A percentile compares a stretch with the other conserved stretches of the same genome.
These are phyloP conservation scores for Indicator indicator DNA, from an alignment of 2,113 vertebrate genomes.

Conservation along the genomic window DNA sequence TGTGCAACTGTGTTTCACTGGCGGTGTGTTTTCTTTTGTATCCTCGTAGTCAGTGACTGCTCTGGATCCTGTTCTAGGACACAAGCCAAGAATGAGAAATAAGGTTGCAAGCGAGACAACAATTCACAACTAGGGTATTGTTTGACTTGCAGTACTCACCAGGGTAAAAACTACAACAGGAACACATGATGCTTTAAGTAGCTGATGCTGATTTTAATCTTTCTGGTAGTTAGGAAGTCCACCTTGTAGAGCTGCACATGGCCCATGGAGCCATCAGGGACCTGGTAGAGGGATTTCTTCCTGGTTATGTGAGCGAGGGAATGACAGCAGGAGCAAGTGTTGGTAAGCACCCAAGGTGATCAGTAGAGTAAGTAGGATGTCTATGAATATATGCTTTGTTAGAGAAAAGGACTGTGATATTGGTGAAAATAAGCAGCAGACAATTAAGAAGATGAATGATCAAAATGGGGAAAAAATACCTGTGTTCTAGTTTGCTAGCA, in stretches of 20 bases:
- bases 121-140: conserved; percentile 44
- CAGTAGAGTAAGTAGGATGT: background rate
- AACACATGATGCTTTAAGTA: conserved; percentile 47
- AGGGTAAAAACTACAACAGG: conserved; percentile 6
- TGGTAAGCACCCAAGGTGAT: conserved; percentile 16
- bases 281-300: conserved; percentile 18
- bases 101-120: conserved; percentile 44
- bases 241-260: fast-evolving
- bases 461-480: background rate
- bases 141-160: conserved; percentile 36
- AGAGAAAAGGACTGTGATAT: background rate
- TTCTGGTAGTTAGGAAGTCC: background rate
- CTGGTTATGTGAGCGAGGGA: background rate
- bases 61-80: conserved; percentile 43
- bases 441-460: conserved; percentile 9
- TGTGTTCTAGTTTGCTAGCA: background rate
- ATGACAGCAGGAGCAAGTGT: background rate
- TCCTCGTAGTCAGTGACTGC: background rate
- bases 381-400: conserved; percentile 41
- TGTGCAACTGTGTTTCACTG: conserved; percentile 42
- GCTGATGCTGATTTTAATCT: conserved; percentile 43
- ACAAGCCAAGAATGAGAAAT: conserved; percentile 44
- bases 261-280: background rate
- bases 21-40: conserved; percentile 30
- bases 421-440: background rate